phyloP scores from a whole-genome alignment of 2,113 vertebrate species.

The Proterorhinus semilunaris region DNA sequence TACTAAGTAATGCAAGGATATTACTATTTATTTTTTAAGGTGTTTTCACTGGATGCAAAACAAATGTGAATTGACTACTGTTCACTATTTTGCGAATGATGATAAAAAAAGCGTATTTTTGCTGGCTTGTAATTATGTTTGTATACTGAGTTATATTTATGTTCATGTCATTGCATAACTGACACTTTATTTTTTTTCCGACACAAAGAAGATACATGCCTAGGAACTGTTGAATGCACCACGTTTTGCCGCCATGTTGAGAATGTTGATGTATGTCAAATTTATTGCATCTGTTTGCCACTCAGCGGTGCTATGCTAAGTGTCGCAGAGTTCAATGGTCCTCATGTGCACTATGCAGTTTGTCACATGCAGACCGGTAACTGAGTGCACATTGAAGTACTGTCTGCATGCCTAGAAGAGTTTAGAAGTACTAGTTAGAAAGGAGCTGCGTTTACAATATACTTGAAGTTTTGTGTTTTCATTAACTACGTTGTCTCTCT shows the following conservation, averaged over 20 bases:
- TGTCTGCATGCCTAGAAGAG: conserved; percentile 69
- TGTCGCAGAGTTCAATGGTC: conserved; percentile 50
- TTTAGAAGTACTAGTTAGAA: conserved; percentile 43
- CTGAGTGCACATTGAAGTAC: conserved; percentile 48
- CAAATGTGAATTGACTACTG: conserved; percentile 60
- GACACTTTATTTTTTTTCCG: conserved; percentile 56
- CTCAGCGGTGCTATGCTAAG: conserved; percentile 38
- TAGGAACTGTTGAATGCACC: conserved; percentile 44
- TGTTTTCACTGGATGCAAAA: conserved; percentile 60
- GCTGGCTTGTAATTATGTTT: conserved; percentile 44
- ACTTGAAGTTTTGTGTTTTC: conserved; percentile 77
- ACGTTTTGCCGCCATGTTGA: conserved; percentile 43
- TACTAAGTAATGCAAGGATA: conserved; percentile 68
- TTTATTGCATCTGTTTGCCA: conserved; percentile 45
- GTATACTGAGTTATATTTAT: conserved; percentile 49
- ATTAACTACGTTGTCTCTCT: conserved; percentile 49
- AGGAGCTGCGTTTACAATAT: conserved; percentile 66
- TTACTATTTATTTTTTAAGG: conserved; percentile 73
- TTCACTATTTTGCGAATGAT: conserved; percentile 52
- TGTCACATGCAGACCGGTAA: conserved; percentile 28
- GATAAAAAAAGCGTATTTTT: conserved; percentile 53
- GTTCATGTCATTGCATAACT: conserved; percentile 54
- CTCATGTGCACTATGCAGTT: conserved; percentile 62
- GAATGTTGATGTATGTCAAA: conserved; percentile 57
- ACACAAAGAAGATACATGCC: conserved; percentile 10